These are phyloP conservation scores for Sebastes diploproa DNA, from an alignment of 2,797 vertebrate genomes.

Conservation along the genomic window DNA sequence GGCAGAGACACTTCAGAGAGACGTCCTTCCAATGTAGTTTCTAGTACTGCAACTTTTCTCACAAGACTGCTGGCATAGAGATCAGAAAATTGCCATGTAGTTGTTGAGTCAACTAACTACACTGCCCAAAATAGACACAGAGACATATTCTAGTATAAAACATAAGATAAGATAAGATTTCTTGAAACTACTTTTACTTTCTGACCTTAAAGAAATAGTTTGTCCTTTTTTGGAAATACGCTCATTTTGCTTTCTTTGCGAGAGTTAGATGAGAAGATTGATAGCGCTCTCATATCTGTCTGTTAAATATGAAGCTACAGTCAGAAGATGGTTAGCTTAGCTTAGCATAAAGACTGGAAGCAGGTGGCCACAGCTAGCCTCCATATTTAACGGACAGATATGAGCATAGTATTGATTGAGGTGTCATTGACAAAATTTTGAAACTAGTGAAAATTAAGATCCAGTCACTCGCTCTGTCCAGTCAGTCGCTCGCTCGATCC, in stretches of 20 bases:
- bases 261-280: not conserved
- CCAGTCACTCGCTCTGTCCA: too few relatives aligned
- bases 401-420: not conserved
- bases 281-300: too few relatives aligned
- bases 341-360: too few relatives aligned
- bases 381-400: not conserved
- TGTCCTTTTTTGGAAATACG: not conserved
- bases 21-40: not conserved
- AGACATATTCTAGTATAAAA: not conserved
- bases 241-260: not conserved
- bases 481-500: fast-evolving
- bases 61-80: not conserved
- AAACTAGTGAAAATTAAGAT: too few relatives aligned
- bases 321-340: not conserved
- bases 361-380: not conserved
- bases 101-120: not conserved
- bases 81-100: not conserved
- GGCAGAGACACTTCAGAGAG: slow-evolving; percentile 13
- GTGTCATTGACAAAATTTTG: too few relatives aligned
- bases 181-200: not conserved
- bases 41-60: not conserved
- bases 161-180: not conserved
- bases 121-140: not conserved
- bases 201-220: not conserved
- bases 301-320: not conserved